Evolutionary conservation across 2,797 vertebrate species (phyloP).

Genomic region (Lutjanus argentimaculatus): DNA sequence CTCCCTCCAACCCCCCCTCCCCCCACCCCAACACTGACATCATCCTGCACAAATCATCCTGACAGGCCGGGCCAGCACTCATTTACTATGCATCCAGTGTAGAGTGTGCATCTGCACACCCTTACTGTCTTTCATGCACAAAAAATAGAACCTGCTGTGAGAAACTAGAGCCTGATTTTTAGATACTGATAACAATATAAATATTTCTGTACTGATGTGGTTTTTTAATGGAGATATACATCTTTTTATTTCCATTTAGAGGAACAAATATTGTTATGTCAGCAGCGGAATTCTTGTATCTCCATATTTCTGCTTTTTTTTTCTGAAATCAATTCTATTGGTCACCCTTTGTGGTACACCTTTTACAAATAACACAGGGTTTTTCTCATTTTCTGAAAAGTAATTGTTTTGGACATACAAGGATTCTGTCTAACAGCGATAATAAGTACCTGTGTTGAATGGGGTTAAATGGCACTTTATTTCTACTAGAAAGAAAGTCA

Average conservation of each 20-base stretch:
- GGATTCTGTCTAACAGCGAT: no score
- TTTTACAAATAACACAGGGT: no score
- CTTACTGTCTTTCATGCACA: slow-evolving; percentile 49
- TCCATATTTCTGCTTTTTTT: background rate
- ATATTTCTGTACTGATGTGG: background rate
- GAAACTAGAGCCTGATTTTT: slow-evolving; percentile 23
- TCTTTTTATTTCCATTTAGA: background rate
- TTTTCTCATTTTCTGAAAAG: no score
- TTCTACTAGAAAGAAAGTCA: no score
- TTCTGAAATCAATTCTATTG: no score
- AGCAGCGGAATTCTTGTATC: background rate
- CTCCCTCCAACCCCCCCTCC: slow-evolving; percentile 27
- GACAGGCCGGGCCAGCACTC: slow-evolving; percentile 82
- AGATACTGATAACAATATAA: background rate
- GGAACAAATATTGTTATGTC: no score
- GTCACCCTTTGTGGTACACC: no score
- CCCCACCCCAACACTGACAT: slow-evolving; percentile 72
- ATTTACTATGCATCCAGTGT: slow-evolving; percentile 80
- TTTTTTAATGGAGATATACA: background rate
- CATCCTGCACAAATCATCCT: slow-evolving; percentile 84
- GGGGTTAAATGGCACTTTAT: no score
- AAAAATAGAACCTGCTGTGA: slow-evolving; percentile 24
- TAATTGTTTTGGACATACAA: no score
- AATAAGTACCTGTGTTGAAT: background rate
- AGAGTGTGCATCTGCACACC: slow-evolving; percentile 71